These are phyloP conservation scores for Sphaeramia orbicularis DNA, from an alignment of 2,797 vertebrate species.

Conservation along the genomic window DNA sequence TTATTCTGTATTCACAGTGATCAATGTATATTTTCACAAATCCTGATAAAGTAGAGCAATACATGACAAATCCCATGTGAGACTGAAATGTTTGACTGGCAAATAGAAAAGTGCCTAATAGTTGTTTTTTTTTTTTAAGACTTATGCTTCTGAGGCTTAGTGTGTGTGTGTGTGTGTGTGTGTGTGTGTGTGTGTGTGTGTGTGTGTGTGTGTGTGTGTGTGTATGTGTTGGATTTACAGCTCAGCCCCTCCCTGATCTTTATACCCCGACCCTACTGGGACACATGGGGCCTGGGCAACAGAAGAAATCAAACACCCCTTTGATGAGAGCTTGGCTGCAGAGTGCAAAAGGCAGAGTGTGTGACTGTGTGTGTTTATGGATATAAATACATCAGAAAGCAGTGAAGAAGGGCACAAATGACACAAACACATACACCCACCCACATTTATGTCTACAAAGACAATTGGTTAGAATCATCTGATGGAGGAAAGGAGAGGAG, in stretches of 20 bases:
- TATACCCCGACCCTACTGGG: constrained; percentile 57
- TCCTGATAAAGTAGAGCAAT: constrained; percentile 32
- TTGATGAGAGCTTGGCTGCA: constrained; percentile 77
- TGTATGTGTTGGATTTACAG: constrained; percentile 36
- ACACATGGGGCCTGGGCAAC: constrained; percentile 64
- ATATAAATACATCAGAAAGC: constrained; percentile 77
- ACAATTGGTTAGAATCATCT: constrained; percentile 34
- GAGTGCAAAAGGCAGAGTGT: constrained; percentile 58
- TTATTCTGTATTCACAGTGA: constrained; percentile 14
- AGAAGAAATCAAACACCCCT: constrained; percentile 76
- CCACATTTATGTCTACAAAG: constrained; percentile 32
- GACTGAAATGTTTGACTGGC: constrained; percentile 57
- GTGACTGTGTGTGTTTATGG: constrained; percentile 43
- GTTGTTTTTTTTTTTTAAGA: constrained; percentile 23
- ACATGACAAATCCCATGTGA: constrained; percentile 45
- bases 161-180: constrained; percentile 18
- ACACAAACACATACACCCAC: constrained; percentile 37
- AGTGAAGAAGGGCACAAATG: constrained; percentile 58
- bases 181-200: constrained; percentile 35
- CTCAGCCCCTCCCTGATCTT: constrained; percentile 62
- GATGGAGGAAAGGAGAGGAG: constrained; percentile 34
- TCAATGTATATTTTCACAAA: constrained; percentile 35
- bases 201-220: constrained; percentile 43
- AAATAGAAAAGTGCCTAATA: constrained; percentile 60
- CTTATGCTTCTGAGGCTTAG: constrained; percentile 57